phyloP scores from a whole-genome alignment of 2,113 vertebrate species.

The Accipiter virgatus region DNA sequence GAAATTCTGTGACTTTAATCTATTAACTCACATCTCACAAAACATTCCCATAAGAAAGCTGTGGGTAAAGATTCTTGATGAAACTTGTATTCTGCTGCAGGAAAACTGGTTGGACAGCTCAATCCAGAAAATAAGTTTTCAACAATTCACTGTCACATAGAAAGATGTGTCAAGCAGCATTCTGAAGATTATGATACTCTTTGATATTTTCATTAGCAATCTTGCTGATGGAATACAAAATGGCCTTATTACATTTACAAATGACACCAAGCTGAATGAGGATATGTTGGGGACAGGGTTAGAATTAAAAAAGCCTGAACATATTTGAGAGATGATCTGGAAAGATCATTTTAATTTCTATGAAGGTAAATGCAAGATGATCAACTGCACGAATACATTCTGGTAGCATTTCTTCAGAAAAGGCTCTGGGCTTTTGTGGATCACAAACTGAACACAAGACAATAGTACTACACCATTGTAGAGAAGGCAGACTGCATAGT shows the following conservation, averaged over 20 bases:
- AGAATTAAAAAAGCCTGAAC: not conserved
- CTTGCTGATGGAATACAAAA: not conserved
- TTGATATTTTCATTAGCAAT: not conserved
- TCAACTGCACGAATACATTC: not conserved
- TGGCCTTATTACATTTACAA: not conserved
- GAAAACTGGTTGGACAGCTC: not conserved
- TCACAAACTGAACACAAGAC: not conserved
- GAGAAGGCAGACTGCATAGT: not conserved
- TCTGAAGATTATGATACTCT: not conserved
- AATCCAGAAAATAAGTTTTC: not conserved
- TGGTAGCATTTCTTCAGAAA: not conserved
- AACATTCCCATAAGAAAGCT: not conserved
- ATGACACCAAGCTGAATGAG: not conserved
- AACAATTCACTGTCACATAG: not conserved
- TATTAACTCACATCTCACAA: not conserved
- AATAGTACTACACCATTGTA: not conserved
- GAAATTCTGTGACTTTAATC: not conserved
- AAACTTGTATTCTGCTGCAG: not conserved
- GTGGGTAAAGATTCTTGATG: not conserved
- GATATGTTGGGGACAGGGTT: not conserved
- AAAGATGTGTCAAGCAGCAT: not conserved
- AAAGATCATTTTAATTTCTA: not conserved
- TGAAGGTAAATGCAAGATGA: not conserved
- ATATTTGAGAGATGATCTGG: not conserved
- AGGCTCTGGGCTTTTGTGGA: not conserved